A percentile compares a stretch with the other conserved stretches of the same genome.
These are phyloP conservation scores for Eueides isabella DNA, from an alignment of 1,140 invertebrate species.

Conservation along the genomic window DNA sequence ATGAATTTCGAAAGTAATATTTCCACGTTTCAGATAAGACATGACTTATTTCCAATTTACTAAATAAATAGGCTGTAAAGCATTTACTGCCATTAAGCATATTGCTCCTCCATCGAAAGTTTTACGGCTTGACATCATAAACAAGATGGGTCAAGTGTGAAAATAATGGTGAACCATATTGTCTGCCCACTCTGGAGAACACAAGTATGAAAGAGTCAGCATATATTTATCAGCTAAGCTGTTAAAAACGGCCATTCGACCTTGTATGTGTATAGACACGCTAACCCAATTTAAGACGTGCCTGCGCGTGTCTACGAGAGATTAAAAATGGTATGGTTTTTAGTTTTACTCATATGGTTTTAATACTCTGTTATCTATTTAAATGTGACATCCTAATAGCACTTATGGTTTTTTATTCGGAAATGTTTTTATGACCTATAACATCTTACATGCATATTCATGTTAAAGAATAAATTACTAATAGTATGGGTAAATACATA, in stretches of 20 bases:
- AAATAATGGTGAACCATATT: constrained; percentile 30
- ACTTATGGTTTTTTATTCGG: neutral
- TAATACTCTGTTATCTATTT: constrained; percentile 15
- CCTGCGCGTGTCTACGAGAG: constrained; percentile 53
- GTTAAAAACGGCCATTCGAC: constrained; percentile 42
- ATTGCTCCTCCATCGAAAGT: neutral
- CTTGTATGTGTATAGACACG: constrained; percentile 59
- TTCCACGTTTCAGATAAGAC: neutral
- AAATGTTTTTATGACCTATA: neutral
- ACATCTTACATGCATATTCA: neutral
- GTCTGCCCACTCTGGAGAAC: constrained; percentile 25
- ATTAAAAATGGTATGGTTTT: constrained; percentile 53
- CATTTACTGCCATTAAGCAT: neutral
- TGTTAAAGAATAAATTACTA: neutral
- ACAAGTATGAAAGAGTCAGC: neutral
- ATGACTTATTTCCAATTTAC: neutral
- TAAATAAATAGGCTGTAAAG: neutral
- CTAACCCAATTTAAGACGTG: constrained; percentile 72
- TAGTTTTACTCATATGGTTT: constrained; percentile 50
- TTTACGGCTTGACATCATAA: neutral
- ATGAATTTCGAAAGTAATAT: constrained; percentile 29
- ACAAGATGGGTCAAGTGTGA: constrained; percentile 9
- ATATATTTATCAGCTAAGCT: constrained; percentile 20
- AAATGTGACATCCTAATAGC: constrained; percentile 13
- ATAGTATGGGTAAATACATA: neutral